These are phyloP conservation scores for Axinella damicornis DNA, from an alignment of 37 sponge, comb jelly and placozoan genomes.

Conservation along the genomic window DNA sequence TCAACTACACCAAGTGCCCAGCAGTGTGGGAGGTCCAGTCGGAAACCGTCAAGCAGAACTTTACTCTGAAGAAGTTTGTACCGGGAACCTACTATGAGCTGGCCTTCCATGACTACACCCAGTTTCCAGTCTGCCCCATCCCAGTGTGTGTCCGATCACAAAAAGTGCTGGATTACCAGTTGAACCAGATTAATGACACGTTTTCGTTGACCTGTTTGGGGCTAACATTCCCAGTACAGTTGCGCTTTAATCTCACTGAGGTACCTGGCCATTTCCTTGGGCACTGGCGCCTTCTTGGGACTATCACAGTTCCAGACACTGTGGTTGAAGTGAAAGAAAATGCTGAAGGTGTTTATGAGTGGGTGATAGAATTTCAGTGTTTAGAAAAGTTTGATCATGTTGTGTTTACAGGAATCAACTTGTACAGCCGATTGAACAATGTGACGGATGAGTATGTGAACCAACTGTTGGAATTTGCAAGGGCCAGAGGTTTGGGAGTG, in stretches of 20 bases:
- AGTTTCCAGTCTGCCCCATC: slow-evolving; percentile 51
- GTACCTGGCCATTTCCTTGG: slow-evolving; percentile 46
- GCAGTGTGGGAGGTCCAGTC: slow-evolving; percentile 62
- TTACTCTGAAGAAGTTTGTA: slow-evolving; percentile 53
- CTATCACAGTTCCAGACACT: slow-evolving; percentile 45
- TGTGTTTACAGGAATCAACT: slow-evolving; percentile 63
- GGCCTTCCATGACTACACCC: slow-evolving; percentile 73
- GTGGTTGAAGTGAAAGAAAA: slow-evolving; percentile 58
- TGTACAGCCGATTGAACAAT: slow-evolving; percentile 27
- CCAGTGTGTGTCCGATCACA: slow-evolving; percentile 51
- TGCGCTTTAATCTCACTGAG: slow-evolving; percentile 52
- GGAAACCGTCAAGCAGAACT: slow-evolving; percentile 43
- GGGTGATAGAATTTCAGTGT: slow-evolving; percentile 75
- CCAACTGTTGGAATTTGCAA: slow-evolving; percentile 38
- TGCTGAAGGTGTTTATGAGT: slow-evolving; percentile 47
- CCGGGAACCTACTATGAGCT: slow-evolving; percentile 63
- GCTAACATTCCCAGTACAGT: background rate
- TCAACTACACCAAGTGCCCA: slow-evolving; percentile 68
- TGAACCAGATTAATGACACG: slow-evolving; percentile 55
- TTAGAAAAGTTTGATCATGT: slow-evolving; percentile 54
- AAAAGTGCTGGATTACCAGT: slow-evolving; percentile 35
- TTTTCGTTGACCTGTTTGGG: slow-evolving; percentile 41
- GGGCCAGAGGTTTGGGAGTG: slow-evolving; percentile 41
- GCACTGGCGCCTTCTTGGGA: background rate
- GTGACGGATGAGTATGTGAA: slow-evolving; percentile 34